Evolutionary conservation across 2,113 vertebrate genomes (phyloP), one percentile per base, ranked within the genome.

Genomic region (Sakesphorus luctuosus): DNA sequence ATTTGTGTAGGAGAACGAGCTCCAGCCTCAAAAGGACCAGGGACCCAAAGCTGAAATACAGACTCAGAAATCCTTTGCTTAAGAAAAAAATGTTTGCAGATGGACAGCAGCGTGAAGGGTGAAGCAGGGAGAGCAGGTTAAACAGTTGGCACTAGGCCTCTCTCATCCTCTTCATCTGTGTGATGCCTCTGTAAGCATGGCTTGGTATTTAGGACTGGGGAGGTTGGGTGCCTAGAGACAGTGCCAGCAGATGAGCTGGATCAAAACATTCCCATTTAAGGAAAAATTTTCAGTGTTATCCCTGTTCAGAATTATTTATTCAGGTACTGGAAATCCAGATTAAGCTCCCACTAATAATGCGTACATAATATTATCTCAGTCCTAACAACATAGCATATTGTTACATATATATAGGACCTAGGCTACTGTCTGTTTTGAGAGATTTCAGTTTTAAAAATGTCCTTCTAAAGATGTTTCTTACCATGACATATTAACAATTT

Each of bases 221-320:
- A 17, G 4, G 13, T 24, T 62, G 35, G 23, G 33, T 74, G 29
- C 44, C 71, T 65, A 61, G 79, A 63, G 43, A 46, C 38, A 40
- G 36, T 21, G 59, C 52, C 49, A 66, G 36, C 65, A 78, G 59
- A 92, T 63, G 11, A 85, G 24, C 21, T 47, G 19, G n/a, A 84
- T 44, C 52, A 56, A 90, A 92, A 72, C 12, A 31, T 78, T 87
- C 49, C 68, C 76, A 88, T 96, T 81, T 88, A 93, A 56, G 79
- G 73, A 80, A 83, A 43, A 0, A 33, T 62, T 77, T 88, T 90
- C 56, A 40, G 21, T 86, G 10, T 74, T 71, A 72, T 65, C 35
- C 19, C 7, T 74, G 18, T 72, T 90, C 72, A 81, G 29, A 85
- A 65, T 65, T 79, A 36, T 62, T 91, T 58, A 36, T 85, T 87